Evolutionary conservation across 2,113 vertebrate genomes (phyloP), one percentile per base, ranked within the genome.

Genomic region (Sturnus vulgaris): DNA sequence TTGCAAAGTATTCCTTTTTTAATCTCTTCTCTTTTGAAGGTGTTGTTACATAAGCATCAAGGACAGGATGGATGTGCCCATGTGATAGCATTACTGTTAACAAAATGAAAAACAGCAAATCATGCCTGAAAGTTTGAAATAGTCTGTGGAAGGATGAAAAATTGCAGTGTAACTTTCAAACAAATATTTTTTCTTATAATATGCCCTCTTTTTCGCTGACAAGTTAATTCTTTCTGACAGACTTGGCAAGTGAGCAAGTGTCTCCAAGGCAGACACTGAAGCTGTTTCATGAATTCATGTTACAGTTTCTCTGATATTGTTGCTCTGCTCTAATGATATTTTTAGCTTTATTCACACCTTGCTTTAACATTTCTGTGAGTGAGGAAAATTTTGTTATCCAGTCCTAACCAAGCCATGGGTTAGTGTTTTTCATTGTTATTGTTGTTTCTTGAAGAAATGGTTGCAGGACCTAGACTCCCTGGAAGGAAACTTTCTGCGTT

Each of bases 141-240:
- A 77, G 75, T 92, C 65, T 78, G 28, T 92, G 47, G 75, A 90
- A 90, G 70, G 81, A 64, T 11, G 20, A 73, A 93, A 95, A 93
- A 90, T 35, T 72, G 80, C 77, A 82, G 31, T 89, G 46, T 91
- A 86, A 79, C 86, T 94, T 97, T 92, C 59, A 94, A 93, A 87
- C 78, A 96, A 89, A 77, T 71, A 93, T 89, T 88, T 95, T 87
- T 90, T 93, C 75, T 31, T 72, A 44, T 90, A 75, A 63, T 87
- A 16, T 85, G 70, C n/a, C 20, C 35, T 76, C 72, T 95, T 94
- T 92, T 90, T 69, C 0, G 22, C 86, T 93, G 91, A 92, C 63
- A 92, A 81, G 68, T 92, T 96, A 97, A 97, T 97, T 94, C 77
- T 77, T 79, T 90, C 69, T 96, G 94, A 88, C 93, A 96, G 86